These are phyloP conservation scores for Leptatherina wallacei DNA, from an alignment of 2,797 vertebrate species.

Conservation along the genomic window DNA sequence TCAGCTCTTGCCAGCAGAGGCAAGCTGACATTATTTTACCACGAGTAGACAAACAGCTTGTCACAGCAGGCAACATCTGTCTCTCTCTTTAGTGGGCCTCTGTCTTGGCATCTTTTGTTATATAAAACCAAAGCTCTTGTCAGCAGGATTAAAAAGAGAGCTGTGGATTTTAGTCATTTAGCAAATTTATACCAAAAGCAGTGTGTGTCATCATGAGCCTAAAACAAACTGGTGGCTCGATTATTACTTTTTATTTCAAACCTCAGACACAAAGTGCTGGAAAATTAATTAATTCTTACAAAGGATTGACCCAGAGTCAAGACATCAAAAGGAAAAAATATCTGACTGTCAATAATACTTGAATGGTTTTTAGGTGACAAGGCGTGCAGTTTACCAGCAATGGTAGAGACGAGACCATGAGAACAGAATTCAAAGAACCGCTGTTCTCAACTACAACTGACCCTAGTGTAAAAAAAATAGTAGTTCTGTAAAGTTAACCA, in stretches of 20 bases:
- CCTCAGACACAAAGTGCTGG: not conserved
- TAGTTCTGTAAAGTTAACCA: constrained; percentile 31
- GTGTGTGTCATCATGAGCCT: constrained; percentile 3
- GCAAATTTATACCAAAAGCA: constrained; percentile 35
- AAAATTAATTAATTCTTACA: not conserved
- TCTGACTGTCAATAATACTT: constrained; percentile 8
- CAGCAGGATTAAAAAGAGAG: constrained; percentile 34
- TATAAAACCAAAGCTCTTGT: constrained; percentile 59
- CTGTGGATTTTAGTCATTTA: constrained; percentile 41
- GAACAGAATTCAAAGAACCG: constrained; percentile 4
- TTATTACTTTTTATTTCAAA: constrained; percentile 19
- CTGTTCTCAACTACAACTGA: constrained; percentile 11
- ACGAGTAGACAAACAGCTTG: constrained; percentile 66
- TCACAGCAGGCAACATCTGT: constrained; percentile 69
- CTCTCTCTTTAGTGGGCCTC: constrained; percentile 57
- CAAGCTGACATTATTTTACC: constrained; percentile 64
- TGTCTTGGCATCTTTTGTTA: constrained; percentile 45
- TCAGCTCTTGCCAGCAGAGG: constrained; percentile 61
- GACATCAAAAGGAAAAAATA: constrained; percentile 19
- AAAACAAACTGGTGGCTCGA: not conserved
- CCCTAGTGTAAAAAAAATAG: constrained; percentile 14
- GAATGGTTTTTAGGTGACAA: constrained; percentile 1
- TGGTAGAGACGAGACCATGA: constrained; percentile 4
- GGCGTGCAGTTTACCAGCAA: constrained; percentile 13
- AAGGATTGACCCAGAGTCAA: not conserved